Evolutionary conservation across 2,797 vertebrate species (phyloP).

Genomic region (Momotus momota): DNA sequence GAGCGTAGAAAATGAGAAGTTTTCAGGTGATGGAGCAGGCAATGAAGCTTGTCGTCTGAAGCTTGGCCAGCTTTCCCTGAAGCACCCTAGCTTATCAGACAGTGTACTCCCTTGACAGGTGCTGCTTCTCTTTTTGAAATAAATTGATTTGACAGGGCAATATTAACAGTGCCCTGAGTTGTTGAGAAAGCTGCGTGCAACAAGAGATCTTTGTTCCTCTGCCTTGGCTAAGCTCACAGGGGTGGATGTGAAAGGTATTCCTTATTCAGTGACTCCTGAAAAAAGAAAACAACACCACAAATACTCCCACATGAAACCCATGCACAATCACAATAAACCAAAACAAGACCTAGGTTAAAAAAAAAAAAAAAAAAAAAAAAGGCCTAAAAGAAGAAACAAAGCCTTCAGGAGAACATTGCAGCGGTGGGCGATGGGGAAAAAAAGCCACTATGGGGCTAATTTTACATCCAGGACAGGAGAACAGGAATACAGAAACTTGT

Average conservation of each 20-base stretch:
- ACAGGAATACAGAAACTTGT: background rate
- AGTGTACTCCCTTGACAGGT: constrained; percentile 49
- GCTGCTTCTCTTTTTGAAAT: constrained; percentile 59
- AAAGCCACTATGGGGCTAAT: background rate
- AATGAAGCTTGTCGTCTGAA: constrained; percentile 65
- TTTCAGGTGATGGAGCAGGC: constrained; percentile 71
- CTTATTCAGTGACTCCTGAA: constrained; percentile 49
- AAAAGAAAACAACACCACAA: background rate
- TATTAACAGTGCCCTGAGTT: constrained; percentile 65
- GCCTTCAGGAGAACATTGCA: background rate
- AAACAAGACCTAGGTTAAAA: background rate
- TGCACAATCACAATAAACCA: background rate
- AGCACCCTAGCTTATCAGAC: constrained; percentile 51
- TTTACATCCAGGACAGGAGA: background rate
- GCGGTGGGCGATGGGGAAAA: background rate
- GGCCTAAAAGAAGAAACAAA: background rate
- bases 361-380: background rate
- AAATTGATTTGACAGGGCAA: constrained; percentile 71
- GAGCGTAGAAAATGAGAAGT: constrained; percentile 44
- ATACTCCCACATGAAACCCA: background rate
- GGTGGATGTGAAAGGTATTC: constrained; percentile 51
- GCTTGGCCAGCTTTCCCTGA: constrained; percentile 27
- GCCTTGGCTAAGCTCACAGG: constrained; percentile 40
- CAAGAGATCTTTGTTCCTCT: constrained; percentile 65
- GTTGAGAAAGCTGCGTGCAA: constrained; percentile 56